Base-by-base conservation (phyloP, 35 echinoderm and acorn worm genomes). In the Patiria miniata region DNA sequence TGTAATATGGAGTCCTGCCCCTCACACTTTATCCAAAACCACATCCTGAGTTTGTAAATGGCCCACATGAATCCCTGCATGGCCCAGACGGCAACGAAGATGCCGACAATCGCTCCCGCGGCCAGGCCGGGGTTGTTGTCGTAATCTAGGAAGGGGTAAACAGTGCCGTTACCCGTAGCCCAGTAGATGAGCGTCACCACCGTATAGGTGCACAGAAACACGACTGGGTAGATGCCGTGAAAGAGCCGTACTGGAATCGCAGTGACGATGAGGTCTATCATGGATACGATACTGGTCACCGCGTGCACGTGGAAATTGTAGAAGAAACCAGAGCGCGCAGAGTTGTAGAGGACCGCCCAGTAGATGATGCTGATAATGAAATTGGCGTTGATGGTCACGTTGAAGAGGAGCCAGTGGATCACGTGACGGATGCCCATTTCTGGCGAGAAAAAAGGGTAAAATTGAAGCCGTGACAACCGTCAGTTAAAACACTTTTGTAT, bases 331-430 rank as follows among this genome's bases (percentile, higher is more conserved):
- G 2, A 33, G 7, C 21, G 38, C 7, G 39, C 78, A 19, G 19
- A 8, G 23, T 81, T 39, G 78, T 81, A 47, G 8, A 81, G n/a
- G 18, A 39, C n/a, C 40, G 39, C 51, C 78, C 78, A 81, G 39
- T 81, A 81, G 21, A 81, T 39, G 15, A 81, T 47, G 8, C 34
- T 47, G 2, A 81, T 39, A 1, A 81, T 81, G 36, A 81, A 26
- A 6, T 81, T 47, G 23, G 14, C 78, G 51, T 81, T 81, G 36
- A 81, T 39, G 29, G 51, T 47, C 7, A 81, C 51, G 29, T 81
- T 81, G 78, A 81, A 81, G 39, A 81, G 39, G 51, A 42, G 51
- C 78, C 78, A 81, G 21, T 81, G 78, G 16, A 81, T 26, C 78
- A 81, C 40, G 51, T 81, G 78, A n/a, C 39, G 78, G 23, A 42